Evolutionary conservation across 2,113 vertebrate species (phyloP).

Genomic region (Tachycineta bicolor): DNA sequence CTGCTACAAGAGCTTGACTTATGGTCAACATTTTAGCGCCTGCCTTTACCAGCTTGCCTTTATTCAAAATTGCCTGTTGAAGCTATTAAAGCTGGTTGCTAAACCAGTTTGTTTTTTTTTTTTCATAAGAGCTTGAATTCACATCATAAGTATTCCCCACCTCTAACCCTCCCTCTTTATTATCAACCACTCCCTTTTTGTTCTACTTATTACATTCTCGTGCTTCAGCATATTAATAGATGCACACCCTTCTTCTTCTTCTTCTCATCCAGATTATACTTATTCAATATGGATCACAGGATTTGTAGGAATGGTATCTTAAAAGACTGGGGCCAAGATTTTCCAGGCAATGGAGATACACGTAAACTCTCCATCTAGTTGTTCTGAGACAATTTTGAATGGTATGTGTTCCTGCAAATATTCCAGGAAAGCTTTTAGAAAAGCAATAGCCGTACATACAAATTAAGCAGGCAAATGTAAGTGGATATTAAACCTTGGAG

Average conservation of each 20-base stretch:
- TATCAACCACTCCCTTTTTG: conserved; percentile 7
- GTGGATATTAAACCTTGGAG: not conserved
- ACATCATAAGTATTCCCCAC: not conserved
- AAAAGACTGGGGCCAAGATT: not conserved
- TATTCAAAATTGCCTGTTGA: not conserved
- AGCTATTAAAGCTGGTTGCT: not conserved
- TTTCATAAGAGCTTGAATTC: not conserved
- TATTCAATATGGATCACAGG: not conserved
- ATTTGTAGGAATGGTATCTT: not conserved
- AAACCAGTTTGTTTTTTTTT: not conserved
- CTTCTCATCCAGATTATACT: not conserved
- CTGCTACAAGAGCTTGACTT: not conserved
- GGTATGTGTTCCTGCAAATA: not conserved
- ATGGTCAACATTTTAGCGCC: not conserved
- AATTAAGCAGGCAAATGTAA: not conserved
- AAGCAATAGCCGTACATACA: not conserved
- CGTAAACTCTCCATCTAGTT: not conserved
- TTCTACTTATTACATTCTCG: not conserved
- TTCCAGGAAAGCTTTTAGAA: conserved; percentile 18
- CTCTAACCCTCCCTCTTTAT: conserved; percentile 2
- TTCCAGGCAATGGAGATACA: not conserved
- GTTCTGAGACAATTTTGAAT: not conserved
- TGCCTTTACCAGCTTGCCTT: not conserved
- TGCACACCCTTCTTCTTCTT: not conserved
- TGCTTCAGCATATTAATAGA: not conserved